Base-by-base conservation (phyloP, 2,888 invertebrate genomes). In the Drosophila cognata region DNA sequence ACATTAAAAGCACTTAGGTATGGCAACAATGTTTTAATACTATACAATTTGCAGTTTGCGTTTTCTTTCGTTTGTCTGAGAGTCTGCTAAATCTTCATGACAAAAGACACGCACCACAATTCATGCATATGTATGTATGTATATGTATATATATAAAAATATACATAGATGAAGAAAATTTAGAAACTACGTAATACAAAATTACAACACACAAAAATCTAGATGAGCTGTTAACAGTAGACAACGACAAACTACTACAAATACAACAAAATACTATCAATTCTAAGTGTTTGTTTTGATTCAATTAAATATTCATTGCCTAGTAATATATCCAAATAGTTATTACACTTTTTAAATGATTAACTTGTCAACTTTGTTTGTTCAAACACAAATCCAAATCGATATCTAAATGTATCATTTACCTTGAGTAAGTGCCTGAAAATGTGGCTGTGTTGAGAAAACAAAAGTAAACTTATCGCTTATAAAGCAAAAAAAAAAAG, bases 1-100 rank as follows among this genome's bases (percentile, higher is more conserved):
- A 90, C 89, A 88, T 88, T 88, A 88, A 90, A 90, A 88, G 90
- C 90, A 90, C 89, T 87, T 88, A 89, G 89, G 77, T 89, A 81
- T 79, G 73, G 71, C 76, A 80, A 67, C 86, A 85, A 77, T 72
- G 70, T 83, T 83, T 84, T 87, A 89, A 85, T 85, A 79, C 82
- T 82, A 87, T 87, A 87, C 82, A 85, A 85, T 85, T 85, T 85
- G 81, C 84, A 89, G 81, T 61, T 85, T 63, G 68, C 70, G 71
- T 72, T 71, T 75, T 71, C 59, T 61, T 59, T 58, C 43, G 10
- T 31, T 51, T 56, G n/a, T 59, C 46, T 46, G 66, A 41, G 18
- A 43, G 38, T 16, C 18, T 61, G 52, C 57, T 67, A 53, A 57
- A 66, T 83, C 79, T 82, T 81, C 64, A 68, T 50, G 62, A 79